A percentile compares a stretch with the other conserved stretches of the same genome.
phyloP scores from a whole-genome alignment of 2,888 invertebrate species.

The Sepiola atlantica region DNA sequence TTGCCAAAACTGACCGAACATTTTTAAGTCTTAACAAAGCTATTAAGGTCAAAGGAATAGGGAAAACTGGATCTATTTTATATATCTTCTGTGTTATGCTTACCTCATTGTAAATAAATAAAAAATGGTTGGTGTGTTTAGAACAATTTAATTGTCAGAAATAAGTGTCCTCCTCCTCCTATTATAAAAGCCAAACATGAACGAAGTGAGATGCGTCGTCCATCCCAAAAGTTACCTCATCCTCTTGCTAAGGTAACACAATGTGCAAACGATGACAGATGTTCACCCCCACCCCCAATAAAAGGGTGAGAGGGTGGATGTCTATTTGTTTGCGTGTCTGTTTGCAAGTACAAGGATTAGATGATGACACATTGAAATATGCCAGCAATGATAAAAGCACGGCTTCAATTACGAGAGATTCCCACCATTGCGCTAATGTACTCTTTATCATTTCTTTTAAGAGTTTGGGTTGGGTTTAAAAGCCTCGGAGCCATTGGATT shows the following conservation, averaged over 20 bases:
- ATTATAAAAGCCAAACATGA: no score
- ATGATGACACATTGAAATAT: not conserved
- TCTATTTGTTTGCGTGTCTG: not conserved
- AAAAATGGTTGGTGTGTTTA: no score
- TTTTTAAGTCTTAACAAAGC: no score
- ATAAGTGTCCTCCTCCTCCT: no score
- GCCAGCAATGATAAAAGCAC: not conserved
- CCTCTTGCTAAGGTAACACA: slow-evolving; percentile 1
- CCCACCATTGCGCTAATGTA: not conserved
- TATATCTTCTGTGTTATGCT: no score
- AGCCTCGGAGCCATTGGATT: not conserved
- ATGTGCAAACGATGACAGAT: not conserved
- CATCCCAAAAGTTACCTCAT: not conserved
- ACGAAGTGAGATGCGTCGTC: not conserved
- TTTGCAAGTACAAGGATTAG: not conserved
- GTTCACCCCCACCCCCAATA: not conserved
- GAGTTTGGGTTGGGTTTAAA: not conserved
- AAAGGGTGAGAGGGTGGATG: not conserved
- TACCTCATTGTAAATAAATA: no score
- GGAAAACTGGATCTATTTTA: no score
- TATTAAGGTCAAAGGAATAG: no score
- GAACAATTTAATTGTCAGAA: no score
- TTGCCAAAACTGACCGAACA: no score
- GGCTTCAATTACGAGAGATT: not conserved
- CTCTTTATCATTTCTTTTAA: not conserved